Evolutionary conservation across 1,140 invertebrate species (phyloP), one percentile per base, ranked within the genome.

Genomic region (Prorops nasuta): DNA sequence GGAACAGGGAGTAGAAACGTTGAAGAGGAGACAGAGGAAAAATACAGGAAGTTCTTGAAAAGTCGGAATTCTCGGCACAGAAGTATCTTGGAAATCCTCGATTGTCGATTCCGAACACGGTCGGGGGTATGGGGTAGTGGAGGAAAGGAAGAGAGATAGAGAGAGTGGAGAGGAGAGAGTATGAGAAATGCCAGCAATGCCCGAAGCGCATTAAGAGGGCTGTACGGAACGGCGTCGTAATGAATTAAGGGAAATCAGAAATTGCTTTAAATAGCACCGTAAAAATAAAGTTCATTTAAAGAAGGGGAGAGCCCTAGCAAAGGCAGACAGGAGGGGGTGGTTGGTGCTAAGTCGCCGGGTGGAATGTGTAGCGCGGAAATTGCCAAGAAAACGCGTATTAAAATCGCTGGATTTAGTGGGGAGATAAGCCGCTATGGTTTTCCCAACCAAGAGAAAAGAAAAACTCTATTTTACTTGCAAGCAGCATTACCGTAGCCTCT

Each of bases 241-340:
- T 74, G 72, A 77, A 77, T 77, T 76, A 75, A 75, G 70, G 66
- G 63, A 77, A 77, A 76, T 74, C 69, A 77, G 71, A 74, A 76
- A 76, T 75, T 71, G 71, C 70, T 76, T 75, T 72, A 72, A 76
- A 75, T 69, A 67, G 71, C 58, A 54, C 66, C 67, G 66, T 76
- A 76, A 75, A 75, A 76, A 73, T 74, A 67, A 76, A 75, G 64
- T 67, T 67, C 58, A 59, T 66, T 67, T 61, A 50, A 60, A 65
- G 57, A 60, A 67, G 58, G 56, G 59, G 40, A 42, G 45, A 42
- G 48, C 54, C n/a, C 16, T 37, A 37, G 36, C n/a, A 6, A 22
- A 21, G 20, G 8, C 16, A 22, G 31, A 19, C 12, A 10, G 10
- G 24, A 6, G 4, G 4, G 4, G 4, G 4, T 10, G 4, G 24